Evolutionary conservation across 2,888 invertebrate species (phyloP).

Genomic region (Ectemnius cavifrons): DNA sequence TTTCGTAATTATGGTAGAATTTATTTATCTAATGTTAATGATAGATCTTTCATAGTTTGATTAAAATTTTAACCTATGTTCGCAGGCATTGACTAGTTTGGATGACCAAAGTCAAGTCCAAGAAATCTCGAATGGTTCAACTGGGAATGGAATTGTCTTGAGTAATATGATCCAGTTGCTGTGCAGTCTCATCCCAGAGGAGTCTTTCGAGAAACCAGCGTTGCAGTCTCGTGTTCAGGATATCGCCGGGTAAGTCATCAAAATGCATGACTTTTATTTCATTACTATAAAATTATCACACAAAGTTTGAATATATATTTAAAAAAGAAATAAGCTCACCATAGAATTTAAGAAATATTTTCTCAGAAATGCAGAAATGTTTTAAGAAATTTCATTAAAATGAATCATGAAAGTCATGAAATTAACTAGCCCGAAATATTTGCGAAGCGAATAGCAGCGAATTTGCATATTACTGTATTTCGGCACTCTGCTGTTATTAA

Average conservation of each 20-base stretch:
- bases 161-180: constrained; percentile 80
- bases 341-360: background rate
- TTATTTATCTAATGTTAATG: too few relatives aligned
- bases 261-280: constrained; percentile 10
- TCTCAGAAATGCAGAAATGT: too few relatives aligned
- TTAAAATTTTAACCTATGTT: constrained; percentile 8
- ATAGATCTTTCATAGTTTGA: too few relatives aligned
- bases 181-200: constrained; percentile 79
- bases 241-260: constrained; percentile 80
- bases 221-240: constrained; percentile 79
- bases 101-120: constrained; percentile 72
- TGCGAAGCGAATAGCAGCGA: too few relatives aligned
- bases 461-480: background rate
- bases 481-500: constrained; percentile 19
- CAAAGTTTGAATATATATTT: constrained; percentile 28
- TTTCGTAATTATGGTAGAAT: too few relatives aligned
- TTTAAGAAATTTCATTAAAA: too few relatives aligned
- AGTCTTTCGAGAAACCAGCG: constrained; percentile 76
- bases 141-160: constrained; percentile 76
- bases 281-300: constrained; percentile 30
- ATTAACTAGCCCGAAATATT: too few relatives aligned
- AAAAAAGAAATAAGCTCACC: background rate
- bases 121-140: constrained; percentile 67
- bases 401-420: too few relatives aligned
- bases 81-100: constrained; percentile 67